These are phyloP conservation scores for Mythimna loreyi DNA, from an alignment of 2,888 invertebrate genomes.

Conservation along the genomic window DNA sequence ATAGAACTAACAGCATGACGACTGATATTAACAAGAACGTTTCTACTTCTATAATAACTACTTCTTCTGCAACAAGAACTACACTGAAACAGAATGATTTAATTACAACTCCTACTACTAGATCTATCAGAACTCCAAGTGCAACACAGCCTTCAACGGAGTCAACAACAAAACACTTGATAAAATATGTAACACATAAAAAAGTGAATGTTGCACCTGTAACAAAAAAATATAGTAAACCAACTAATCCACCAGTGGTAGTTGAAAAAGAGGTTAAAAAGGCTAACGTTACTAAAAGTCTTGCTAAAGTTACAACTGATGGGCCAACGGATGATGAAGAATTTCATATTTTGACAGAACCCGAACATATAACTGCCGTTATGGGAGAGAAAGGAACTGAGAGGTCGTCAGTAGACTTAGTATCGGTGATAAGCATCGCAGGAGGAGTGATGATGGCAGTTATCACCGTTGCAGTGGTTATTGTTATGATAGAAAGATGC, in stretches of 20 bases:
- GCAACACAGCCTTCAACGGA: constrained; percentile 52
- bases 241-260: constrained; percentile 51
- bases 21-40: constrained; percentile 76
- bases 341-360: constrained; percentile 90
- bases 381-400: constrained; percentile 86
- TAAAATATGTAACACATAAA: constrained; percentile 55
- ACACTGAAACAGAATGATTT: constrained; percentile 54
- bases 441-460: constrained; percentile 89
- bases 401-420: constrained; percentile 82
- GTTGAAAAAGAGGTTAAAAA: constrained; percentile 61
- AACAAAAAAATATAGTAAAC: constrained; percentile 50
- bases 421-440: constrained; percentile 88
- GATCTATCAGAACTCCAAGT: constrained; percentile 46
- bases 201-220: constrained; percentile 55
- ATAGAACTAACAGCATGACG: constrained; percentile 87
- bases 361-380: constrained; percentile 89
- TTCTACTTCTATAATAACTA: constrained; percentile 78
- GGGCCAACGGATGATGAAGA: constrained; percentile 83
- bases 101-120: constrained; percentile 56
- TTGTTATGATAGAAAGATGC: constrained; percentile 87
- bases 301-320: constrained; percentile 76
- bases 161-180: constrained; percentile 61
- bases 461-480: constrained; percentile 87
- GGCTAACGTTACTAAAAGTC: constrained; percentile 70
- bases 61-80: constrained; percentile 69